These are phyloP conservation scores for Argyresthia albistria DNA, from an alignment of 2,888 invertebrate genomes.

Conservation along the genomic window DNA sequence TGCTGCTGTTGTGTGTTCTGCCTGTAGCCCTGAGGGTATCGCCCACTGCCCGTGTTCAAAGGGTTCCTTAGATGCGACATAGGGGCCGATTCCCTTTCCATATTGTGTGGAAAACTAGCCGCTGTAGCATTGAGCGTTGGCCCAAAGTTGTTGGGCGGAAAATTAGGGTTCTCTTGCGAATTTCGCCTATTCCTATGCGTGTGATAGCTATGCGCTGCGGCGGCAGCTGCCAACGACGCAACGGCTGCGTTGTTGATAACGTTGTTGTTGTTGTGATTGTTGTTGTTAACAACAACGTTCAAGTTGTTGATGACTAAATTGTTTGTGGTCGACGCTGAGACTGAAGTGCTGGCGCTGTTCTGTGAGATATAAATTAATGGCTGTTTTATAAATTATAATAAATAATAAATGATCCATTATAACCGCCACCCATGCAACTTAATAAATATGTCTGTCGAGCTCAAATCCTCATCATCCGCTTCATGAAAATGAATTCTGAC, in stretches of 20 bases:
- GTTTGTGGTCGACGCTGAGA: slow-evolving; percentile 66
- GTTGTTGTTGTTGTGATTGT: slow-evolving; percentile 68
- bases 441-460: too few relatives aligned
- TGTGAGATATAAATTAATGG: slow-evolving; percentile 22
- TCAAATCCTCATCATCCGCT: too few relatives aligned
- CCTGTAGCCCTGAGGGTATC: slow-evolving; percentile 60
- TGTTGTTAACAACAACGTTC: slow-evolving; percentile 67
- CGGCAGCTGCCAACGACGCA: slow-evolving; percentile 61
- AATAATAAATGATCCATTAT: too few relatives aligned
- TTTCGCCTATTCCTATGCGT: slow-evolving; percentile 58
- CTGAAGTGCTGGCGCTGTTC: slow-evolving; percentile 59
- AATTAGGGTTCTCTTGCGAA: slow-evolving; percentile 60
- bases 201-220: slow-evolving; percentile 63
- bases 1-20: slow-evolving; percentile 64
- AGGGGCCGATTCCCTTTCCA: slow-evolving; percentile 57
- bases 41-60: slow-evolving; percentile 54
- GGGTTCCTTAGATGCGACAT: slow-evolving; percentile 64
- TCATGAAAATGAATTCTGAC: too few relatives aligned
- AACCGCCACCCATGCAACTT: too few relatives aligned
- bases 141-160: slow-evolving; percentile 50
- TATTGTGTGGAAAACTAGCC: slow-evolving; percentile 50
- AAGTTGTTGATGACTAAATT: slow-evolving; percentile 66
- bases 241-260: slow-evolving; percentile 67
- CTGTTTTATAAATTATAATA: neutral
- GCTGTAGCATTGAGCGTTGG: slow-evolving; percentile 59